Evolutionary conservation across 2,888 invertebrate species (phyloP).

Genomic region (Trisateles emortualis): DNA sequence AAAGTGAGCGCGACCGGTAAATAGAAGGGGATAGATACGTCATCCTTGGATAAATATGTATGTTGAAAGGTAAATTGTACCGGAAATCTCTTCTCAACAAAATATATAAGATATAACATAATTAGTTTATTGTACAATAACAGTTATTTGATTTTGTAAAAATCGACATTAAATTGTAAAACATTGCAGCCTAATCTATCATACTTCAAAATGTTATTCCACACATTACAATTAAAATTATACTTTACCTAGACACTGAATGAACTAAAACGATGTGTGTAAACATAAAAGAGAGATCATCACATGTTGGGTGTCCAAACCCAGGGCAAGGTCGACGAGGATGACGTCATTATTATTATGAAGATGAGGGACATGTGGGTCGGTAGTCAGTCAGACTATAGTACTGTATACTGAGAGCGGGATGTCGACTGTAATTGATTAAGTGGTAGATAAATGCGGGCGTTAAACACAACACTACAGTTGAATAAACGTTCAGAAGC

Average conservation of each 20-base stretch:
- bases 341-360: conserved; percentile 76
- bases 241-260: not conserved
- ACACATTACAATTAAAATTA: no score
- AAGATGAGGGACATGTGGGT: conserved; percentile 74
- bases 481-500: conserved; percentile 52
- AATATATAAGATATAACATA: no score
- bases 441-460: conserved; percentile 62
- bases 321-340: conserved; percentile 71
- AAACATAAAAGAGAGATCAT: conserved; percentile 67
- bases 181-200: no score
- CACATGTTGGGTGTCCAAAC: conserved; percentile 61
- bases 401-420: conserved; percentile 54
- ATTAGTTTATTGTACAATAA: no score
- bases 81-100: no score
- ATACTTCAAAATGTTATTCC: no score
- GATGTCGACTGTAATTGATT: conserved; percentile 73
- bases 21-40: conserved; percentile 36
- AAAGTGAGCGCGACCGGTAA: conserved; percentile 10
- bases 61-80: not conserved
- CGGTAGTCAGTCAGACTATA: conserved; percentile 37
- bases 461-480: conserved; percentile 30
- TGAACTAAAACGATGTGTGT: conserved; percentile 59
- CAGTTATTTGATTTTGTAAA: no score
- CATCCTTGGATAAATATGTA: conserved; percentile 20
- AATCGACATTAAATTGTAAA: no score